Conservation (phyloP, 2,113 vertebrate species). For the Albula goreensis region DNA sequence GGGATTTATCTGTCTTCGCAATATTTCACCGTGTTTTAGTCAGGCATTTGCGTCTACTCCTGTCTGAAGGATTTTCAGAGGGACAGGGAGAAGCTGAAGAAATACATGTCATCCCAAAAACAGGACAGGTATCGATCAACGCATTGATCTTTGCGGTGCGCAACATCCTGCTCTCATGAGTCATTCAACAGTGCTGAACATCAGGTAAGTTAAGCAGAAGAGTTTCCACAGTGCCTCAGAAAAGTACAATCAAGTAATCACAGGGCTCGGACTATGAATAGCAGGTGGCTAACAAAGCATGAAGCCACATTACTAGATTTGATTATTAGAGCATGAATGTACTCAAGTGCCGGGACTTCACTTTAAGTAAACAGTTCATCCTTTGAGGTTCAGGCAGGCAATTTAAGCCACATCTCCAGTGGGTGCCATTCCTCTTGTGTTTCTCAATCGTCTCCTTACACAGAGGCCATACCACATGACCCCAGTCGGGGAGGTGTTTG, state of each 20-base stretch:
- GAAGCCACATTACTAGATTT: conserved; percentile 44
- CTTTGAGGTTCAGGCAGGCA: conserved; percentile 18
- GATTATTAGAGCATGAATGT: conserved; percentile 58
- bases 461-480: neutral
- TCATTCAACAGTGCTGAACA: neutral
- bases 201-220: conserved; percentile 2
- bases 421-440: neutral
- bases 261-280: conserved; percentile 34
- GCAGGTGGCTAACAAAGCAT: conserved; percentile 46
- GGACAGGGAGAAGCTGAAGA: neutral
- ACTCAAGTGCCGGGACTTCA: conserved; percentile 29
- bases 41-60: neutral
- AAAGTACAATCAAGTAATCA: conserved; percentile 29
- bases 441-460: neutral
- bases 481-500: neutral
- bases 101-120: neutral
- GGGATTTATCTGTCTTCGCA: neutral
- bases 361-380: conserved; percentile 35
- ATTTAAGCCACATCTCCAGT: neutral
- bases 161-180: neutral
- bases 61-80: conserved; percentile 6
- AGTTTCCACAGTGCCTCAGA: conserved; percentile 1
- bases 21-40: neutral
- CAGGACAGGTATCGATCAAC: neutral
- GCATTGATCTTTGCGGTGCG: neutral